Evolutionary conservation across 2,113 vertebrate genomes (phyloP).

Genomic region (Vulpes vulpes): DNA sequence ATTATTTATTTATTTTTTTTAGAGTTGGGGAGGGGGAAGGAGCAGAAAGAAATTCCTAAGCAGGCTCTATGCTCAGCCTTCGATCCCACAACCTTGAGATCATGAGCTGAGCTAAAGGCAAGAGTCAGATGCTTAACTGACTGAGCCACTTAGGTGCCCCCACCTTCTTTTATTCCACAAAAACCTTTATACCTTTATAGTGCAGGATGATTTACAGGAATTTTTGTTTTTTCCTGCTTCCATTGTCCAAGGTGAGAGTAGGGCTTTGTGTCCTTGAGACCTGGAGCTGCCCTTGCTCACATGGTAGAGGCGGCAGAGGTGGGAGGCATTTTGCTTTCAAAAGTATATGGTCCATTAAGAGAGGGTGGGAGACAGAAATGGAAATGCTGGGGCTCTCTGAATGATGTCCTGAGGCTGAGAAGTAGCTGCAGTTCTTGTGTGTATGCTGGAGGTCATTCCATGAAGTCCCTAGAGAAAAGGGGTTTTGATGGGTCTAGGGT

Average conservation of each 20-base stretch:
- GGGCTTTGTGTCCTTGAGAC: neutral
- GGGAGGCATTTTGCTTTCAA: neutral
- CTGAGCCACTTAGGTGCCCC: neutral
- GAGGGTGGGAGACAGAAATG: neutral
- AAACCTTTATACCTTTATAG: neutral
- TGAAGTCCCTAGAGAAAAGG: neutral
- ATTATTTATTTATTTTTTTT: neutral
- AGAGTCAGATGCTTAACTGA: neutral
- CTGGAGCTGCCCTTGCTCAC: neutral
- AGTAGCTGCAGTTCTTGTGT: neutral
- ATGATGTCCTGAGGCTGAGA: neutral
- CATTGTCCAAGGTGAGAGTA: neutral
- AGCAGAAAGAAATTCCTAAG: neutral
- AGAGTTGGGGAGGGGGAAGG: neutral
- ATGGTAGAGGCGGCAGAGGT: neutral
- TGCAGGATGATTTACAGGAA: neutral
- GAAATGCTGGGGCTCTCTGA: neutral
- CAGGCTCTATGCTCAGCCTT: neutral
- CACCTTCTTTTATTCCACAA: no score
- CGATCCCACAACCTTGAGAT: neutral
- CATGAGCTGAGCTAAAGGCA: neutral
- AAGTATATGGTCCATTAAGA: neutral
- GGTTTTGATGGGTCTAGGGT: neutral
- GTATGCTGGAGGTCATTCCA: neutral
- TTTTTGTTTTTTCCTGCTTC: rapidly evolving